Conservation (phyloP, 2,113 vertebrate genomes). For the Saccopteryx bilineata region DNA sequence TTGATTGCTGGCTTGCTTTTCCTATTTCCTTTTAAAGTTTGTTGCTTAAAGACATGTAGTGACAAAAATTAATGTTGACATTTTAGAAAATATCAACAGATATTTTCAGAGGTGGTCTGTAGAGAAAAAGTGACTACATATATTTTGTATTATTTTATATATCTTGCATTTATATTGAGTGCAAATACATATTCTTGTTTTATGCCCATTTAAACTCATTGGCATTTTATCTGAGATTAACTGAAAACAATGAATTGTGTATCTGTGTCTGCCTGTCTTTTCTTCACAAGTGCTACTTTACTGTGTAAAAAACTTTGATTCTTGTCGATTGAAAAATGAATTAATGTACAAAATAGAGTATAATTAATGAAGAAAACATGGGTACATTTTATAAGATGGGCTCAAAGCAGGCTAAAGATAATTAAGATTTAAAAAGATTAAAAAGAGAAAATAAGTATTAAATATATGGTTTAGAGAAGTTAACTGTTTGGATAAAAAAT, state of each 20-base stretch:
- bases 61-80: slow-evolving; percentile 60
- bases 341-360: background rate
- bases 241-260: background rate
- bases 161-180: background rate
- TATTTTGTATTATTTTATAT: background rate
- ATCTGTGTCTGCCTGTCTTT: background rate
- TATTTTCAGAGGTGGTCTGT: background rate
- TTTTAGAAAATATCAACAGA: slow-evolving; percentile 52
- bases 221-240: background rate
- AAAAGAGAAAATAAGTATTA: background rate
- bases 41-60: background rate
- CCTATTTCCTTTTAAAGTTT: slow-evolving; percentile 24
- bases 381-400: background rate
- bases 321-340: background rate
- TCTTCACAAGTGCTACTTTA: background rate
- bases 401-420: background rate
- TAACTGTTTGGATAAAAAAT: background rate
- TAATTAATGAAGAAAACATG: background rate
- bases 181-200: background rate
- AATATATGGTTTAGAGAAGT: background rate
- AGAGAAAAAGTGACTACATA: slow-evolving; percentile 29
- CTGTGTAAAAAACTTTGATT: background rate
- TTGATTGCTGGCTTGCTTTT: background rate
- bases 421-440: background rate
- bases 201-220: background rate